Evolutionary conservation across 2,888 invertebrate genomes (phyloP), one percentile per base, ranked within the genome.

Genomic region (Mythimna pallens): DNA sequence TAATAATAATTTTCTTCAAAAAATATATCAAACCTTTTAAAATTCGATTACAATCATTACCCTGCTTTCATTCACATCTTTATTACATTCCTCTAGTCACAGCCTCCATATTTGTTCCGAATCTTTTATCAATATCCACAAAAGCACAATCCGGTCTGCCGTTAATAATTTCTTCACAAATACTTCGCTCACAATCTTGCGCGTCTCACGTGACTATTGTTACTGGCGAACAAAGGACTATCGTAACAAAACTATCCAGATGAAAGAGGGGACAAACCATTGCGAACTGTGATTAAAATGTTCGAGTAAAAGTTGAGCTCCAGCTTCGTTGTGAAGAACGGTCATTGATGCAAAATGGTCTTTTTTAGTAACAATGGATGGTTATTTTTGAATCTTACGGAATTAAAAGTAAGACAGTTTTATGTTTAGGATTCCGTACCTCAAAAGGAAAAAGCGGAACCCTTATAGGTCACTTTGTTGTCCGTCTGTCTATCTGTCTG

Each of bases 221-320:
- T 76, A 67, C 64, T 69, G 40, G 65, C 65, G 79, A 80, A 87
- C 87, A 87, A 87, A 87, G 78, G 81, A 59, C 77, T 70, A 72
- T 83, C 78, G 68, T 82, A 72, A 83, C 80, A 80, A 81, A 82
- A 87, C 83, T 87, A 85, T 86, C 82, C 79, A 69, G 75, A 74
- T 79, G 84, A 78, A 71, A 82, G 78, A 73, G 79, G 65, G 72
- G 78, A 83, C 79, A 73, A 70, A 81, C 85, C 80, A 83, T 87
- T 85, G 87, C 84, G 80, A 80, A 80, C 87, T 82, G 82, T 86
- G 87, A 86, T 86, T 86, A 86, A 86, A 86, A 86, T 84, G 76
- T 83, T 78, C 66, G 30, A 76, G 70, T 55, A 43, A 73, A 76
- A 59, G 65, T 79, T 78, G 66, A 72, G 65, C 58, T 68, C 30